A percentile compares a stretch with the other conserved stretches of the same genome.
Evolutionary conservation across 2,797 vertebrate genomes (phyloP).

Genomic region (Sebastes hopkinsi): DNA sequence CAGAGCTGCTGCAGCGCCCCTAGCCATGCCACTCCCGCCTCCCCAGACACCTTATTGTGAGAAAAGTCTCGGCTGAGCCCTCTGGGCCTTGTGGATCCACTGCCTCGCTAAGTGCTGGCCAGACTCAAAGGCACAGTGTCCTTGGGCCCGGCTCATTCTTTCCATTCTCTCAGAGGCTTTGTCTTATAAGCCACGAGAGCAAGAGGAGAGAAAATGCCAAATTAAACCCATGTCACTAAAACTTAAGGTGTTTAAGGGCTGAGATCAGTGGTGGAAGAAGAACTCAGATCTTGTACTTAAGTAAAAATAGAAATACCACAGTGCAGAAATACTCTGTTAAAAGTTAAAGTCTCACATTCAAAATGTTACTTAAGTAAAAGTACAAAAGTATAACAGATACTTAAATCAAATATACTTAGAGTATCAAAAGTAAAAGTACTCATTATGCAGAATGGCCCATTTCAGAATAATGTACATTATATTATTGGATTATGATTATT

Average conservation of each 20-base stretch:
- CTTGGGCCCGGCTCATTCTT: slow-evolving; percentile 89
- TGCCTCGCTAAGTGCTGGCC: slow-evolving; percentile 91
- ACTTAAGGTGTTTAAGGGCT: slow-evolving; percentile 68
- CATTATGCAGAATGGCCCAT: too few relatives aligned
- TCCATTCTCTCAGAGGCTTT: slow-evolving; percentile 85
- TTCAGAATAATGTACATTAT: too few relatives aligned
- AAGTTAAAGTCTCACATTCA: too few relatives aligned
- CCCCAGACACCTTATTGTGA: slow-evolving; percentile 94
- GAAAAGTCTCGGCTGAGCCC: slow-evolving; percentile 94
- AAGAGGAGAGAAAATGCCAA: slow-evolving; percentile 71
- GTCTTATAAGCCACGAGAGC: slow-evolving; percentile 76
- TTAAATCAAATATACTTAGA: too few relatives aligned
- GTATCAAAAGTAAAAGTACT: too few relatives aligned
- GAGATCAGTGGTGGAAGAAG: too few relatives aligned
- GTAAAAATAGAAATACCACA: too few relatives aligned
- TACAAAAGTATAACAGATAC: too few relatives aligned
- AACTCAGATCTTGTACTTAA: too few relatives aligned
- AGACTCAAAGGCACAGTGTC: slow-evolving; percentile 92
- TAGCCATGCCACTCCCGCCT: slow-evolving; percentile 75
- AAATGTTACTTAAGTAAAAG: too few relatives aligned
- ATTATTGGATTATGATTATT: too few relatives aligned
- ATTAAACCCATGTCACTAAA: slow-evolving; percentile 78
- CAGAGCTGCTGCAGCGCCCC: slow-evolving; percentile 70
- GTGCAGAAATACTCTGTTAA: too few relatives aligned
- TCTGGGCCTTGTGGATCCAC: slow-evolving; percentile 87